Percentiles rank a stretch among this genome's conserved stretches.
phyloP scores from a whole-genome alignment of 2,113 vertebrate genomes.

The Anas platyrhynchos region DNA sequence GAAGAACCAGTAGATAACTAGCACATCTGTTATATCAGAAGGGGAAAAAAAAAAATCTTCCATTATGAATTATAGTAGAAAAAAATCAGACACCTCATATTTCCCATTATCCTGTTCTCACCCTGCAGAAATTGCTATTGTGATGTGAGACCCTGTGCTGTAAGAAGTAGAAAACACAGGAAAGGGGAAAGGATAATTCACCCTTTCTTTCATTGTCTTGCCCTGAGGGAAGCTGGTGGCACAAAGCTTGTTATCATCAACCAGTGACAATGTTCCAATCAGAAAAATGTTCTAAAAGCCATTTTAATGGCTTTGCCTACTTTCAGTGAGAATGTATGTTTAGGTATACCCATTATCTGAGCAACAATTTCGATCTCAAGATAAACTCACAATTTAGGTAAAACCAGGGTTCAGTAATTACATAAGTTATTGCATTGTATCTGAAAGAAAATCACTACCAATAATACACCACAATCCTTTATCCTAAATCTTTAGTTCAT shows the following conservation, averaged over 20 bases:
- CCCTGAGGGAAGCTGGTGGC: not conserved
- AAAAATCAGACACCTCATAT: not conserved
- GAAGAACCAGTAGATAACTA: not conserved
- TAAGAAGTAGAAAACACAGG: not conserved
- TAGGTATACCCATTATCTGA: not conserved
- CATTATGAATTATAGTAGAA: not conserved
- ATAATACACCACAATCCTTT: not conserved
- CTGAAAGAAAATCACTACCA: not conserved
- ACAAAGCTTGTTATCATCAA: not conserved
- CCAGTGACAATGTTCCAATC: not conserved
- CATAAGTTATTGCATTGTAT: not conserved
- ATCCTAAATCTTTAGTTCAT: not conserved
- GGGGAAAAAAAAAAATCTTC: not conserved
- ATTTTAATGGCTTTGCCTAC: not conserved
- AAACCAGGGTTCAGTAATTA: not conserved
- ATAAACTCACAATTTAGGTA: not conserved
- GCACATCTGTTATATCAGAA: not conserved
- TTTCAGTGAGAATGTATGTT: not conserved
- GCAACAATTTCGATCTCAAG: not conserved
- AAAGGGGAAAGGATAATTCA: not conserved
- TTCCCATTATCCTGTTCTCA: not conserved
- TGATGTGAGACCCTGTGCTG: not conserved
- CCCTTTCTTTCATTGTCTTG: not conserved
- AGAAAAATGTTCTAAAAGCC: not conserved
- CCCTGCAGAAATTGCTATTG: not conserved